Percentiles rank a stretch among this genome's conserved stretches.
phyloP scores from a whole-genome alignment of 1,140 invertebrate genomes.

The Agraylea sexmaculata region DNA sequence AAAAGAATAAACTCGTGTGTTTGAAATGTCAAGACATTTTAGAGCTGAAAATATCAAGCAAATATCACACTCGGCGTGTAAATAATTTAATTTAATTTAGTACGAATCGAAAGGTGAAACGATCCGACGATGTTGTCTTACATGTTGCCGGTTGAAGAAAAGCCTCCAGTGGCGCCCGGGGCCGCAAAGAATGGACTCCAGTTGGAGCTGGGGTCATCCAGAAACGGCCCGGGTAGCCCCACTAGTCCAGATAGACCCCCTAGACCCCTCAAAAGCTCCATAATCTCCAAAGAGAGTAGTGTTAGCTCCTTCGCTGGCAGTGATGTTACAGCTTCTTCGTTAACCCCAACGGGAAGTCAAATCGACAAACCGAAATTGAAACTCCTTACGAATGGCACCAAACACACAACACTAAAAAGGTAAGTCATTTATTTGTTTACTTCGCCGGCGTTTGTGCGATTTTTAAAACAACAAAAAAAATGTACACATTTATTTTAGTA shows the following conservation, averaged over 20 bases:
- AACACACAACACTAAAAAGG: slow-evolving; percentile 49
- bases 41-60: too few relatives aligned
- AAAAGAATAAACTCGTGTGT: too few relatives aligned
- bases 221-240: slow-evolving; percentile 22
- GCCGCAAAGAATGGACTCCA: slow-evolving; percentile 41
- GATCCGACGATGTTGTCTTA: slow-evolving; percentile 50
- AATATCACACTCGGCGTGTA: too few relatives aligned
- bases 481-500: too few relatives aligned
- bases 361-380: slow-evolving; percentile 45
- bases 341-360: slow-evolving; percentile 39
- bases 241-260: background rate
- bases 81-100: too few relatives aligned
- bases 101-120: too few relatives aligned
- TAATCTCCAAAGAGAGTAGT: slow-evolving; percentile 44
- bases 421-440: slow-evolving; percentile 26
- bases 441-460: too few relatives aligned
- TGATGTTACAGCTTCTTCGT: slow-evolving; percentile 42
- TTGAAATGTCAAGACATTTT: too few relatives aligned
- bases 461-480: too few relatives aligned
- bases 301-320: slow-evolving; percentile 44
- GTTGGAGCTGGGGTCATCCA: slow-evolving; percentile 22
- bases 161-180: slow-evolving; percentile 43
- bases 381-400: slow-evolving; percentile 44
- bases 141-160: slow-evolving; percentile 52
- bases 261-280: slow-evolving; percentile 27